Evolutionary conservation across 2,113 vertebrate species (phyloP).

Genomic region (Lethenteron camtschaticum): DNA sequence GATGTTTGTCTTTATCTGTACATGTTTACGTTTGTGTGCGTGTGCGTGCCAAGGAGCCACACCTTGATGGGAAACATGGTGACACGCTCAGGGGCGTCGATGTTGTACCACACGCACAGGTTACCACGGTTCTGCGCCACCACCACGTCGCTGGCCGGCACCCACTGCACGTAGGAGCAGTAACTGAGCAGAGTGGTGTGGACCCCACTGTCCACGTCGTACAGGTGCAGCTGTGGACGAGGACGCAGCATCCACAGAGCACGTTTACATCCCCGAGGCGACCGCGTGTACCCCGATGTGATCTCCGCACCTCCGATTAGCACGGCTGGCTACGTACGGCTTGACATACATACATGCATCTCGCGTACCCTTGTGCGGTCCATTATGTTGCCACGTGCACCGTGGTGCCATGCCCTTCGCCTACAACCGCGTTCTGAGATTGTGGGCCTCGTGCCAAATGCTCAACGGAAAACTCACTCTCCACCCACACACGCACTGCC

Average conservation of each 20-base stretch:
- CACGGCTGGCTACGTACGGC: too few species aligned
- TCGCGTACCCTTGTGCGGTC: too few species aligned
- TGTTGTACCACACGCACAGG: conserved; percentile 84
- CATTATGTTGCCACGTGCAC: too few species aligned
- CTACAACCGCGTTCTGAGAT: too few species aligned
- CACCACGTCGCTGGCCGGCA: conserved; percentile 72
- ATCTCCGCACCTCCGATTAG: too few species aligned
- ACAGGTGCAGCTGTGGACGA: conserved; percentile 53
- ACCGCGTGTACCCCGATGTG: too few species aligned
- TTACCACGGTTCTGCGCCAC: conserved; percentile 63
- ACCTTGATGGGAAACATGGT: conserved; percentile 77
- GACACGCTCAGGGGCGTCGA: conserved; percentile 63
- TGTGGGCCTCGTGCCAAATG: too few species aligned
- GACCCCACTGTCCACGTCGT: conserved; percentile 30
- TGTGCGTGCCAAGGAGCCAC: conserved; percentile 7
- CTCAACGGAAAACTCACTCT: too few species aligned
- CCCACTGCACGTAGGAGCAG: conserved; percentile 87
- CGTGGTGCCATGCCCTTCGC: too few species aligned
- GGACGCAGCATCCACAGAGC: background rate
- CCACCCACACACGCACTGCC: too few species aligned
- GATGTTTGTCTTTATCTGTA: background rate
- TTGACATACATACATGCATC: too few species aligned
- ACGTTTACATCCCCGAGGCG: too few species aligned
- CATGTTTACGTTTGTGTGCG: background rate
- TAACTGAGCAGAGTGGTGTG: conserved; percentile 59